phyloP scores from a whole-genome alignment of 2,113 vertebrate genomes.

The Etheostoma spectabile region DNA sequence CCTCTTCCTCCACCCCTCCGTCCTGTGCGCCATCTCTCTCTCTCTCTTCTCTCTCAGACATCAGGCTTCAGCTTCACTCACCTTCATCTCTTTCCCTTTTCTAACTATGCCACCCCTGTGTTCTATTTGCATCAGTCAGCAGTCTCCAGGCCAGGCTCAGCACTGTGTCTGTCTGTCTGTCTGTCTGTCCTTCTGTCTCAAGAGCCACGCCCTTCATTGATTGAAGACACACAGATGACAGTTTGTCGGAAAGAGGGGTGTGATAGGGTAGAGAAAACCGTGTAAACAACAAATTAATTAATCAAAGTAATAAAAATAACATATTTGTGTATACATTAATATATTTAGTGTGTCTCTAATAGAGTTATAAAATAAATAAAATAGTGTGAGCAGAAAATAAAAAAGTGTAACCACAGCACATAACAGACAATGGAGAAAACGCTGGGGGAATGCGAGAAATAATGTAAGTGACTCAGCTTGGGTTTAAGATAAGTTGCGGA shows the following conservation, averaged over 20 bases:
- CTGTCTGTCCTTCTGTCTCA: conserved; percentile 19
- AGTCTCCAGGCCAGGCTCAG: conserved; percentile 66
- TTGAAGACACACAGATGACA: conserved; percentile 4
- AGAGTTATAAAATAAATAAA: background rate
- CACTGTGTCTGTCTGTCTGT: too few relatives aligned
- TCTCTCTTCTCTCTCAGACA: conserved; percentile 31
- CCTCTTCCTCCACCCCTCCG: conserved; percentile 51
- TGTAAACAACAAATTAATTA: too few relatives aligned
- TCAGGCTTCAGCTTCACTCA: conserved; percentile 59
- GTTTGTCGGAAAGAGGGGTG: background rate
- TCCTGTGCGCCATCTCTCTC: conserved; percentile 40
- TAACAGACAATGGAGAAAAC: background rate
- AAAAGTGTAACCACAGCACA: too few relatives aligned
- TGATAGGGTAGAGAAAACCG: conserved; percentile 11
- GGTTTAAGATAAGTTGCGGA: too few relatives aligned
- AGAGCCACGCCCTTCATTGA: conserved; percentile 38
- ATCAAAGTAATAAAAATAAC: too few relatives aligned
- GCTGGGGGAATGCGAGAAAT: background rate
- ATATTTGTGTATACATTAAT: too few relatives aligned
- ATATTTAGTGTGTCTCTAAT: background rate
- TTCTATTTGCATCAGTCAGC: conserved; percentile 76
- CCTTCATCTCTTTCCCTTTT: conserved; percentile 41
- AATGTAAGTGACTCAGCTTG: background rate
- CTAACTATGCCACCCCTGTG: conserved; percentile 58
- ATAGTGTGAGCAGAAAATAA: background rate